Evolutionary conservation across 2,797 vertebrate genomes (phyloP).

Genomic region (Picus viridis): DNA sequence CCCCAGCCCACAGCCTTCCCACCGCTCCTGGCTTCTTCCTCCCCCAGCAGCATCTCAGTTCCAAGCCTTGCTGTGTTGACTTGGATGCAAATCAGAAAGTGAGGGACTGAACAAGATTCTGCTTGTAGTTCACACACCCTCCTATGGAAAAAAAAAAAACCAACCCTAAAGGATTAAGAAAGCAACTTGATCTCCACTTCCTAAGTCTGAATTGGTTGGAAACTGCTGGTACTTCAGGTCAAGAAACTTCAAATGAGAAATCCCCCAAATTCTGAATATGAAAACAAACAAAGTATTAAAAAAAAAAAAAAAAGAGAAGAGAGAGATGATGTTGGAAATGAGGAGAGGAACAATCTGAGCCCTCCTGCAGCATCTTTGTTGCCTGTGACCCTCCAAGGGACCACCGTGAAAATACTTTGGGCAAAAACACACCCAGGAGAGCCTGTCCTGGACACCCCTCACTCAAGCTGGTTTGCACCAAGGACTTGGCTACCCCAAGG

Average conservation of each 20-base stretch:
- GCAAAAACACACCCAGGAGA: not conserved
- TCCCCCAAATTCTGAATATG: fast-evolving
- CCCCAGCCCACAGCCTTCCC: conserved; percentile 38
- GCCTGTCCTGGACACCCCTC: not conserved
- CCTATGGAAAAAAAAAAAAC: not conserved
- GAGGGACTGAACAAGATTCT: conserved; percentile 26
- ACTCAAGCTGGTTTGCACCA: not conserved
- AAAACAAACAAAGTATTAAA: not conserved
- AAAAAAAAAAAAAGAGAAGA: not conserved
- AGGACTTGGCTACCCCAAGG: not conserved
- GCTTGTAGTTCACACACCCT: conserved; percentile 48
- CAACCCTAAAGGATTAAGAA: conserved; percentile 9
- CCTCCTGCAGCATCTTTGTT: not conserved
- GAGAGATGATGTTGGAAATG: fast-evolving
- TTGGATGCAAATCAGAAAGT: not conserved
- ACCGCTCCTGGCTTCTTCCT: not conserved
- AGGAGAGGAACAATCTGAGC: not conserved
- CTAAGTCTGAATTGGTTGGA: conserved; percentile 27
- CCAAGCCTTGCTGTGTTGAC: not conserved
- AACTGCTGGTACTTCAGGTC: not conserved
- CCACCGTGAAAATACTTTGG: not conserved
- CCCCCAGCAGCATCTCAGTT: not conserved
- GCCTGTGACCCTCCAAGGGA: fast-evolving
- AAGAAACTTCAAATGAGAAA: not conserved
- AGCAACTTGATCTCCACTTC: conserved; percentile 17